A percentile compares a stretch with the other conserved stretches of the same genome.
Evolutionary conservation across 1,140 invertebrate species (phyloP).

Genomic region (Pygmarrhopalites habei): DNA sequence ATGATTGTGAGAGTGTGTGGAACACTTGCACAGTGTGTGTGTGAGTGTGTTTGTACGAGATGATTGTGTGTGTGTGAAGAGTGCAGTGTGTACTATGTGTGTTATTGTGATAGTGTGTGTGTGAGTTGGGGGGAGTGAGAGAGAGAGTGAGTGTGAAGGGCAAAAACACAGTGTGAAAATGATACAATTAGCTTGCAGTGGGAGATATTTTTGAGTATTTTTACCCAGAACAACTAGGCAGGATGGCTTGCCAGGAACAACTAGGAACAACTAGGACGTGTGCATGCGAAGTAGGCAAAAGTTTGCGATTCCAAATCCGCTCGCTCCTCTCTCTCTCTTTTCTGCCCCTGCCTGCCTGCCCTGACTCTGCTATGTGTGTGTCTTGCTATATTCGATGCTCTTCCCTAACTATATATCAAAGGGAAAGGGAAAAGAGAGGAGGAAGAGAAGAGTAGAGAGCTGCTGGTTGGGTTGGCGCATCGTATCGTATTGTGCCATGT

Average conservation of each 20-base stretch:
- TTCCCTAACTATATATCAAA: too few species aligned
- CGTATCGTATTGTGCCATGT: not conserved
- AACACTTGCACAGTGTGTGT: not conserved
- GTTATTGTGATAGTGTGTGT: not conserved
- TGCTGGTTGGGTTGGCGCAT: conserved; percentile 1
- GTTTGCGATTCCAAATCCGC: conserved; percentile 24
- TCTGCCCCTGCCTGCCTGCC: too few species aligned
- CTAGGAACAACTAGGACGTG: conserved; percentile 38
- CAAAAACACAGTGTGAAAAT: not conserved
- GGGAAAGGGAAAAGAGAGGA: too few species aligned
- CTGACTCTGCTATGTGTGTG: too few species aligned
- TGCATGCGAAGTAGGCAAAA: conserved; percentile 30
- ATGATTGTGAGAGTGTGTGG: not conserved
- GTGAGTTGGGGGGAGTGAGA: not conserved
- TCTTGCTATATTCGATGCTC: not conserved
- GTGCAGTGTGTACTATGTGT: not conserved
- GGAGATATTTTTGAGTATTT: conserved; percentile 13
- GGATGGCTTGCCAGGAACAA: conserved; percentile 34
- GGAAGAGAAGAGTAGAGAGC: too few species aligned
- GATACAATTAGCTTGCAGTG: not conserved
- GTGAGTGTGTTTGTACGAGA: not conserved
- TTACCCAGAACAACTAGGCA: conserved; percentile 24
- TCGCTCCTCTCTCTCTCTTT: too few species aligned
- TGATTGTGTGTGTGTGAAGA: not conserved
- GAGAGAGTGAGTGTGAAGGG: not conserved